phyloP scores from a whole-genome alignment of 2,797 vertebrate species.

The Silurus aristotelis region DNA sequence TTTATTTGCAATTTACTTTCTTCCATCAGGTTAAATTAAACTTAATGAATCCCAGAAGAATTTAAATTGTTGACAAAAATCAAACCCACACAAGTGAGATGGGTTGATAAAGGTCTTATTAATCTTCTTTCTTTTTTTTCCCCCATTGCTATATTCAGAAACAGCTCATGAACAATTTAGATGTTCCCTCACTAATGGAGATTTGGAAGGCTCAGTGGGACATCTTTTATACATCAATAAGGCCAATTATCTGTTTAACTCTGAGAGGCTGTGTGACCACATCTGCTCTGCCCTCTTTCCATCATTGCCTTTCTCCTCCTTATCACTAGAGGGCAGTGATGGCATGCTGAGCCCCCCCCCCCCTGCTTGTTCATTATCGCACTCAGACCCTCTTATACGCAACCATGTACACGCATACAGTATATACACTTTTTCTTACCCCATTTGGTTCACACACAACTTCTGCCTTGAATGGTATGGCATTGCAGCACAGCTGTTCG shows the following conservation, averaged over 20 bases:
- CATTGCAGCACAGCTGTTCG: slow-evolving; percentile 72
- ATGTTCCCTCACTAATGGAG: slow-evolving; percentile 94
- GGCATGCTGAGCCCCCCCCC: slow-evolving; percentile 65
- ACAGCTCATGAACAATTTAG: slow-evolving; percentile 96
- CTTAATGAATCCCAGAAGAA: slow-evolving; percentile 49
- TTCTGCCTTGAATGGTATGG: slow-evolving; percentile 46
- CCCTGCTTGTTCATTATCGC: too few species aligned
- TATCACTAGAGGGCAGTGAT: slow-evolving; percentile 77
- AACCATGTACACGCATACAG: not conserved
- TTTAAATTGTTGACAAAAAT: slow-evolving; percentile 48
- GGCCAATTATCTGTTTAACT: slow-evolving; percentile 99
- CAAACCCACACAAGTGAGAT: slow-evolving; percentile 75
- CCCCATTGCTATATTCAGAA: slow-evolving; percentile 81
- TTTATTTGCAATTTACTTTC: not conserved
- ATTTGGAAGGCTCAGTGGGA: slow-evolving; percentile 92
- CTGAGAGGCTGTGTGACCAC: slow-evolving; percentile 83
- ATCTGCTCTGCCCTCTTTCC: slow-evolving; percentile 74
- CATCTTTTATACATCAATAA: slow-evolving; percentile 99
- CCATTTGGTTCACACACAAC: slow-evolving; percentile 43
- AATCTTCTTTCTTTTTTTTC: slow-evolving; percentile 81
- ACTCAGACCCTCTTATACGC: slow-evolving; percentile 20
- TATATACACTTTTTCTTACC: not conserved
- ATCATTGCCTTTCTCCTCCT: slow-evolving; percentile 47
- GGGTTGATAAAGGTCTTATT: slow-evolving; percentile 89
- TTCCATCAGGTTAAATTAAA: slow-evolving; percentile 39